Evolutionary conservation across 2,797 vertebrate species (phyloP), one percentile per base, ranked within the genome.

Genomic region (Buceros bicornis): DNA sequence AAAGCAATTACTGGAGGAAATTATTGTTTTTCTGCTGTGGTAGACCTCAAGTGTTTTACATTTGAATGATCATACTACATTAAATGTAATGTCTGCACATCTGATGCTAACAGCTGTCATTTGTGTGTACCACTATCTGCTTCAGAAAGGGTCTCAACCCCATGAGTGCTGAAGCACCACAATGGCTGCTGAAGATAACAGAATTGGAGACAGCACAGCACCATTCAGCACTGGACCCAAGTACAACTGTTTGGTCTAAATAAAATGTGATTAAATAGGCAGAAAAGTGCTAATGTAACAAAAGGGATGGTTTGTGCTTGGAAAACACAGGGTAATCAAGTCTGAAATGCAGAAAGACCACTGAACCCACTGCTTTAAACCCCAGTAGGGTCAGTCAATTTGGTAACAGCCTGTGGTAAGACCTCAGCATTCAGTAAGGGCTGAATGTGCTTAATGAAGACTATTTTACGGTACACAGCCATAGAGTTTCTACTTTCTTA

Each of bases 91-190:
- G 19, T 54, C 84, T 91, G 61, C 42, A 57, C 50, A 71, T 64
- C 58, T 81, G 69, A 94, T 19, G 35, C 51, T 77, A 93, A 82
- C 80, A 94, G 58, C 77, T 90, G 66, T 53, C 86, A 70, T 51
- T 87, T 79, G 8, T 53, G 65, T 19, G 4, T 33, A 64, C 10
- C 43, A 69, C 57, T 83, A n/a, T 20, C 40, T 0, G 2, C 43
- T 58, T 79, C 71, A 70, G 40, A 70, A 65, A n/a, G 60, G 43
- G 47, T 67, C 51, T 29, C 20, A 62, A 73, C 48, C 19, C 17
- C 1, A 0, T 6, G 37, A 64, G 35, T 16, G 37, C 24, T 69
- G 22, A 87, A 25, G 37, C 42, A 45, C n/a, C 40, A 37, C 25
- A 56, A 50, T 10, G 17, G 37, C 57, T 77, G 35, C n/a, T 51